A percentile compares a stretch with the other conserved stretches of the same genome.
Evolutionary conservation across 1,140 invertebrate species (phyloP).

Genomic region (Sitobion miscanthi): DNA sequence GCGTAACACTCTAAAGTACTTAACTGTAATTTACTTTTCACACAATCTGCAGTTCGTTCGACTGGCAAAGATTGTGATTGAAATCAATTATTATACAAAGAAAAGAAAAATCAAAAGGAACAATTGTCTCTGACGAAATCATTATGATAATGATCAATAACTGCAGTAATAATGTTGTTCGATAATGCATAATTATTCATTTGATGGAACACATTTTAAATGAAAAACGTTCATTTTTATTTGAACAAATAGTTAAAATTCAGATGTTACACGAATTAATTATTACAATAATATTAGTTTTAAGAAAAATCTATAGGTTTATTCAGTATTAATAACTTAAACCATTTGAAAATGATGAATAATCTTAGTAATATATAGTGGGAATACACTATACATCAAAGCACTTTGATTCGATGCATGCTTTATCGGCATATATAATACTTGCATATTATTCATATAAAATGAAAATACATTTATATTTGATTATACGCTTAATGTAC

Average conservation of each 20-base stretch:
- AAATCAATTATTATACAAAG: neutral
- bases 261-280: neutral
- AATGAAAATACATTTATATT: neutral
- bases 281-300: neutral
- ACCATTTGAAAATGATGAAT: too few relatives aligned
- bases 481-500: neutral
- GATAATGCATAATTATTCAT: neutral
- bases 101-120: neutral
- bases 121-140: neutral
- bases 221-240: neutral
- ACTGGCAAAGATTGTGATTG: neutral
- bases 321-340: too few relatives aligned
- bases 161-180: neutral
- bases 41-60: neutral
- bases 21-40: neutral
- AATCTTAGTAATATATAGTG: too few relatives aligned
- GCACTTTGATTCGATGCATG: neutral
- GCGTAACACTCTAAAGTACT: too few relatives aligned
- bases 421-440: neutral
- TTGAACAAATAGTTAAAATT: neutral
- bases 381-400: too few relatives aligned
- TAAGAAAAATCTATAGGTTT: neutral
- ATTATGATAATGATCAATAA: neutral
- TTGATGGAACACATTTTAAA: neutral
- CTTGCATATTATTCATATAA: neutral